Conservation (phyloP, 2,888 invertebrate genomes). For the Cactoblastis cactorum region DNA sequence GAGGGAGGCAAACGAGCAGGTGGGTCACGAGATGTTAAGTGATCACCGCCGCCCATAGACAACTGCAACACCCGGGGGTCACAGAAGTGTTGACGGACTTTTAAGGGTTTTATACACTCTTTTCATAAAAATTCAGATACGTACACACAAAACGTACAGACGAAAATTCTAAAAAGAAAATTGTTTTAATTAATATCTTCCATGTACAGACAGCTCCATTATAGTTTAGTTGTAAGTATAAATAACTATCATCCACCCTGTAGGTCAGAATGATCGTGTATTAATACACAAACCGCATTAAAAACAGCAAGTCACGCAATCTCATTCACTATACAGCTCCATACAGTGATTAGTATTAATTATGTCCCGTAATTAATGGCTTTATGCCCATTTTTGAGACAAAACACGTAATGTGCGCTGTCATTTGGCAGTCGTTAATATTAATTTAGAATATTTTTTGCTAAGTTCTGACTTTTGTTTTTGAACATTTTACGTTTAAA, state of each 20-base stretch:
- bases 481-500: background rate
- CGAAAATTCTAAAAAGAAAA: too few species aligned
- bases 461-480: background rate
- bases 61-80: too few species aligned
- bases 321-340: background rate
- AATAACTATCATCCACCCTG: too few species aligned
- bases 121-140: too few species aligned
- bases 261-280: background rate
- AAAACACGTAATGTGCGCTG: constrained; percentile 16
- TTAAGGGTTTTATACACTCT: too few species aligned
- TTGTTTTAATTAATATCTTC: too few species aligned
- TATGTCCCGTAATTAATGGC: constrained; percentile 23
- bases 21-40: too few species aligned
- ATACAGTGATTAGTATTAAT: constrained; percentile 64
- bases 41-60: too few species aligned
- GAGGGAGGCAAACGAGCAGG: too few species aligned
- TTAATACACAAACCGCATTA: background rate
- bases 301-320: constrained; percentile 2
- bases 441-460: constrained; percentile 7
- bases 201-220: too few species aligned
- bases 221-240: background rate
- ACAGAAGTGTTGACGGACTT: too few species aligned
- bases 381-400: constrained; percentile 24
- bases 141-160: too few species aligned
- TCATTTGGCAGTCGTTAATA: constrained; percentile 15